phyloP scores from a whole-genome alignment of 2,888 invertebrate species.

The Tetanocera ferruginea region DNA sequence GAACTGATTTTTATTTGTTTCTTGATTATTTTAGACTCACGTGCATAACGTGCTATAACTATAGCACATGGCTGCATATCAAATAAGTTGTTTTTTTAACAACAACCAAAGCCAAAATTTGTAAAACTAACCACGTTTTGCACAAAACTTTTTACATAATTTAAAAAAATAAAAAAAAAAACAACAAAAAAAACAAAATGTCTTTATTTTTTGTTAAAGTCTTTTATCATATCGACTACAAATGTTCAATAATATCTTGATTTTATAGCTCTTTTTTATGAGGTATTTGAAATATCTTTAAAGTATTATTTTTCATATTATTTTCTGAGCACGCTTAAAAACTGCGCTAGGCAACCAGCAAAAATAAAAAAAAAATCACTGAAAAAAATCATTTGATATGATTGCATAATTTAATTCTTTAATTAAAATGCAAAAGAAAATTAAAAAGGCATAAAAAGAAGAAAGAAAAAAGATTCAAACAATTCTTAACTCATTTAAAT shows the following conservation, averaged over 20 bases:
- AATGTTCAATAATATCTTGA: too few species aligned
- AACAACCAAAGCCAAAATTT: too few species aligned
- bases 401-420: neutral
- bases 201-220: too few species aligned
- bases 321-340: neutral
- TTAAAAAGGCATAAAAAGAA: neutral
- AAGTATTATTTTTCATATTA: neutral
- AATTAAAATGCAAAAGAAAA: neutral
- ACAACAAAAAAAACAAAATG: too few species aligned
- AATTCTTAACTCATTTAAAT: neutral
- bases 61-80: constrained; percentile 6
- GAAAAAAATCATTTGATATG: neutral
- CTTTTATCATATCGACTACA: too few species aligned
- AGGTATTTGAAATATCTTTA: too few species aligned
- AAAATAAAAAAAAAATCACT: neutral
- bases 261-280: too few species aligned
- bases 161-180: too few species aligned
- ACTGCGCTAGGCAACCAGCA: neutral
- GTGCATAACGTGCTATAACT: constrained; percentile 26
- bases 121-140: too few species aligned
- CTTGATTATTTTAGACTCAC: neutral
- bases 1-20: too few species aligned
- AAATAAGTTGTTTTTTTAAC: constrained; percentile 30
- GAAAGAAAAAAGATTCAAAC: neutral
- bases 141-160: too few species aligned